phyloP scores from a whole-genome alignment of 2,888 invertebrate genomes.

The Melinaea marsaeus region DNA sequence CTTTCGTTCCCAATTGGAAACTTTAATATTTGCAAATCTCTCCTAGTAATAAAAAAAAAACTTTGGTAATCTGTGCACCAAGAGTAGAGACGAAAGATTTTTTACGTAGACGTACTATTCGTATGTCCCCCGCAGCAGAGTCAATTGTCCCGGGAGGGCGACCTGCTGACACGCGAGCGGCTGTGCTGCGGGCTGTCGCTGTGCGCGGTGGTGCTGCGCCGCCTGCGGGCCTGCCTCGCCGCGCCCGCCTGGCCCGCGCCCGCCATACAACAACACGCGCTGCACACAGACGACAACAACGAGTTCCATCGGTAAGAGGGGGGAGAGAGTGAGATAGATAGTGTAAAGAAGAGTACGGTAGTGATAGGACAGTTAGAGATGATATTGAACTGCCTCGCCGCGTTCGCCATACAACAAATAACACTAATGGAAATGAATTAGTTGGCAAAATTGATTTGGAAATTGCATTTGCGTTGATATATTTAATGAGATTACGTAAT shows the following conservation, averaged over 20 bases:
- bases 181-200: constrained; percentile 98
- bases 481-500: neutral
- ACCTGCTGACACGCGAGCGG: constrained; percentile 96
- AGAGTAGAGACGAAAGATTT: neutral
- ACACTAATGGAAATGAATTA: too few species aligned
- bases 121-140: constrained; percentile 83
- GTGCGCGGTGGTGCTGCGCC: constrained; percentile 94
- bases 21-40: too few species aligned
- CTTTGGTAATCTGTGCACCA: neutral
- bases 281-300: constrained; percentile 96
- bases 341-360: too few species aligned
- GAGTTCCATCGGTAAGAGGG: constrained; percentile 88
- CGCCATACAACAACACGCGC: constrained; percentile 90
- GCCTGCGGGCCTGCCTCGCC: constrained; percentile 90
- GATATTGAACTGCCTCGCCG: too few species aligned
- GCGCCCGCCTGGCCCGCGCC: constrained; percentile 98
- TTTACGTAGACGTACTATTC: neutral
- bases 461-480: neutral
- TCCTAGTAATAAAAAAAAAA: too few species aligned
- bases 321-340: too few species aligned
- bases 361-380: too few species aligned
- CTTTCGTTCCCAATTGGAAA: too few species aligned
- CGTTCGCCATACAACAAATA: too few species aligned
- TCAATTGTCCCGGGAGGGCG: constrained; percentile 95
- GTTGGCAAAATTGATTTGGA: neutral